Evolutionary conservation across 1,140 invertebrate genomes (phyloP).

Genomic region (Coenobita brevimanus): DNA sequence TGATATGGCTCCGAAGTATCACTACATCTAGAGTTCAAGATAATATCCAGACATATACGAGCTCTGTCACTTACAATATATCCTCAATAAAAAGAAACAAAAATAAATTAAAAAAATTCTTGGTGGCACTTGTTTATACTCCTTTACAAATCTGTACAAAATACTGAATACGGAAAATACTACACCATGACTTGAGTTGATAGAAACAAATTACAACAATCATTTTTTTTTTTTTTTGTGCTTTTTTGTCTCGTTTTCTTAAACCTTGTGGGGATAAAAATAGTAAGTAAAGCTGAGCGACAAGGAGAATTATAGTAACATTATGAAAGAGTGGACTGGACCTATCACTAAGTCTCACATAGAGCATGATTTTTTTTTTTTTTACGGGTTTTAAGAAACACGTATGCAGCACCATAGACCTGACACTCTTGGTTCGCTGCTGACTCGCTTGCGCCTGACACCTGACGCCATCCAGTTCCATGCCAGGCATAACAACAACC

Average conservation of each 20-base stretch:
- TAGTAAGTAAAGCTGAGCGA: slow-evolving; percentile 65
- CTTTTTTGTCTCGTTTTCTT: slow-evolving; percentile 34
- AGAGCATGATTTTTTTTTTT: too few relatives aligned
- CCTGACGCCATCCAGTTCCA: too few relatives aligned
- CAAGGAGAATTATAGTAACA: slow-evolving; percentile 48
- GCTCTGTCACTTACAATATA: slow-evolving; percentile 58
- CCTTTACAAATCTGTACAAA: slow-evolving; percentile 56
- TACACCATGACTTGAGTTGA: slow-evolving; percentile 49
- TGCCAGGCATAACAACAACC: too few relatives aligned
- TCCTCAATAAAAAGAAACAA: slow-evolving; percentile 31
- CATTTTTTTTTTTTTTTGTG: slow-evolving; percentile 52
- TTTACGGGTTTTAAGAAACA: too few relatives aligned
- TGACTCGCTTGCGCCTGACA: too few relatives aligned
- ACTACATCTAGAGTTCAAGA: slow-evolving; percentile 47
- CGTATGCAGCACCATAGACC: too few relatives aligned
- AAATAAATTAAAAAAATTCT: slow-evolving; percentile 25
- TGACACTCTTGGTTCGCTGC: too few relatives aligned
- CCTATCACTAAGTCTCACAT: slow-evolving; percentile 34
- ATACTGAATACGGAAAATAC: slow-evolving; percentile 56
- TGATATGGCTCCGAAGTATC: slow-evolving; percentile 61
- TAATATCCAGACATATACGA: slow-evolving; percentile 62
- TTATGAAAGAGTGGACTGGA: slow-evolving; percentile 62
- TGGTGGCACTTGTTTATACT: slow-evolving; percentile 65
- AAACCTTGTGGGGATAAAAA: slow-evolving; percentile 44
- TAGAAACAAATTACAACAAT: slow-evolving; percentile 51